Percentiles rank a stretch among this genome's conserved stretches.
phyloP scores from a whole-genome alignment of 1,140 invertebrate genomes.

The Ephestia elutella region DNA sequence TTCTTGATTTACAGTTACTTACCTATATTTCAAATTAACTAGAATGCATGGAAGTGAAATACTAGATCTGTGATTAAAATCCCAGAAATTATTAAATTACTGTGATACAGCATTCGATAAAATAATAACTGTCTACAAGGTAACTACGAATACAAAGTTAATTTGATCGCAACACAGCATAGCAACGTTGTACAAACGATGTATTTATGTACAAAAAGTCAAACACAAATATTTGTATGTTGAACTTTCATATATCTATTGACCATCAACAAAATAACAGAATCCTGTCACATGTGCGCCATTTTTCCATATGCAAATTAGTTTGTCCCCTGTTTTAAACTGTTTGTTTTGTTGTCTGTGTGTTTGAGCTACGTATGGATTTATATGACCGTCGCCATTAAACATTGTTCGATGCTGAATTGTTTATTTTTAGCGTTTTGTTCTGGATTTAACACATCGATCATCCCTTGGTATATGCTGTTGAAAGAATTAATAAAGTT shows the following conservation, averaged over 20 bases:
- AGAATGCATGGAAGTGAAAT: too few relatives aligned
- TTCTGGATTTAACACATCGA: not conserved
- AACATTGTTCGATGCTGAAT: not conserved
- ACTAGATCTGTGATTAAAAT: too few relatives aligned
- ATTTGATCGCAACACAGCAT: too few relatives aligned
- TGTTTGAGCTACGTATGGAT: not conserved
- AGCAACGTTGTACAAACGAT: too few relatives aligned
- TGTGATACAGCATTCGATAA: too few relatives aligned
- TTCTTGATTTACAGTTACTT: too few relatives aligned
- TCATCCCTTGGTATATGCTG: not conserved
- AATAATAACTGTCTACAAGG: too few relatives aligned
- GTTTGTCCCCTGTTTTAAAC: not conserved
- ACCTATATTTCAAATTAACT: too few relatives aligned
- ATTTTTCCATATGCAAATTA: conserved; percentile 1
- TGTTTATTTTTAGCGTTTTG: not conserved
- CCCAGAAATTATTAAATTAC: too few relatives aligned
- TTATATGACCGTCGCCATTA: not conserved
- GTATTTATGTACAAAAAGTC: too few relatives aligned
- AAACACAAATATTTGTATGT: not conserved
- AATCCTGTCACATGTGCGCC: conserved; percentile 1
- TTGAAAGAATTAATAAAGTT: not conserved
- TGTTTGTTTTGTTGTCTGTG: conserved; percentile 1
- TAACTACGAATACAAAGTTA: too few relatives aligned
- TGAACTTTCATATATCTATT: not conserved
- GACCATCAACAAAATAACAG: not conserved